Evolutionary conservation across 2,113 vertebrate species (phyloP).

Genomic region (Terrapene triunguis): DNA sequence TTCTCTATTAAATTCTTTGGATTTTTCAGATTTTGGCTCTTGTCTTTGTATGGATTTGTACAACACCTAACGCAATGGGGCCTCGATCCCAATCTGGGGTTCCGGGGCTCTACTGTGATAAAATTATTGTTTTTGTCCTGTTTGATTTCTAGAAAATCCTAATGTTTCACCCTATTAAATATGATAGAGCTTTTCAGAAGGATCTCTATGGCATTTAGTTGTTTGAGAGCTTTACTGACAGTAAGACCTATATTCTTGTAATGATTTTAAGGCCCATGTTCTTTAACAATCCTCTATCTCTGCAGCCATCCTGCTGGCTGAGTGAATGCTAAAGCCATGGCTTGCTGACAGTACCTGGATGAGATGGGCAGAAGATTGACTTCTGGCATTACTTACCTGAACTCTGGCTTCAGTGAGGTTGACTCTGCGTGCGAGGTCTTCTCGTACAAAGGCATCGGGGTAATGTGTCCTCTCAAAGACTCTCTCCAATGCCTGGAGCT

Average conservation of each 20-base stretch:
- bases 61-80: background rate
- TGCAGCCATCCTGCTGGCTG: background rate
- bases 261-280: background rate
- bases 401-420: constrained; percentile 98
- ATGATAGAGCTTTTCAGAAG: background rate
- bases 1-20: background rate
- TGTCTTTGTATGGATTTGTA: background rate
- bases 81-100: background rate
- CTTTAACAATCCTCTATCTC: background rate
- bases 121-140: background rate
- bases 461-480: constrained; percentile 98
- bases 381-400: constrained; percentile 83
- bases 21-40: background rate
- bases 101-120: background rate
- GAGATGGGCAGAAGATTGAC: background rate
- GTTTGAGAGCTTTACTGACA: background rate
- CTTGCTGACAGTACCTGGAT: background rate
- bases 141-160: background rate
- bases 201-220: background rate
- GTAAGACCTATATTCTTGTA: background rate
- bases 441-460: constrained; percentile 96
- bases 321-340: background rate
- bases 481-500: constrained; percentile 95
- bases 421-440: constrained; percentile 96
- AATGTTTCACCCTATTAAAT: background rate